A percentile compares a stretch with the other conserved stretches of the same genome.
Conservation (phyloP, 2,888 invertebrate species). For the Caenorhabditis sinica region DNA sequence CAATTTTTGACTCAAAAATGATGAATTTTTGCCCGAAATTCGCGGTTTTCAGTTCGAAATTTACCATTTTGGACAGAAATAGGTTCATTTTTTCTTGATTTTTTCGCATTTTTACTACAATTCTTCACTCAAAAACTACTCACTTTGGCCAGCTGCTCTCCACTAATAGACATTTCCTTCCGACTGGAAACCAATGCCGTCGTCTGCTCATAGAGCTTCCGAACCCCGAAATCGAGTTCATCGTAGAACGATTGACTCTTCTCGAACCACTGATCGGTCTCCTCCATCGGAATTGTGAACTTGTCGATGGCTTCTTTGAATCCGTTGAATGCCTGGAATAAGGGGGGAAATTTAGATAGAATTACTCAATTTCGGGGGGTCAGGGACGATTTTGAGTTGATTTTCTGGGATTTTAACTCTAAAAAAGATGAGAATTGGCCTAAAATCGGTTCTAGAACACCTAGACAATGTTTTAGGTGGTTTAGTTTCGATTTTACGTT, state of each 20-base stretch:
- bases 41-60: too few relatives aligned
- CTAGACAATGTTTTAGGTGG: too few relatives aligned
- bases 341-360: background rate
- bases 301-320: constrained; percentile 2
- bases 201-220: background rate
- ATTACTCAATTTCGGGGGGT: too few relatives aligned
- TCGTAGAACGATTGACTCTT: background rate
- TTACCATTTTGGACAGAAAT: too few relatives aligned
- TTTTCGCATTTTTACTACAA: background rate
- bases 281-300: background rate
- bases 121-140: background rate
- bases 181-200: background rate
- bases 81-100: too few relatives aligned
- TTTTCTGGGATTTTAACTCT: background rate
- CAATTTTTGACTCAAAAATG: too few relatives aligned
- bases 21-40: too few relatives aligned
- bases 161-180: background rate
- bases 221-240: background rate
- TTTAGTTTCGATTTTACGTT: too few relatives aligned
- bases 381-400: background rate
- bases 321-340: background rate
- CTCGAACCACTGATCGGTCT: constrained; percentile 8
- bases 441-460: background rate
- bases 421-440: background rate
- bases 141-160: background rate